These are phyloP conservation scores for Pheosia tremula DNA, from an alignment of 2,888 invertebrate genomes.

Conservation along the genomic window DNA sequence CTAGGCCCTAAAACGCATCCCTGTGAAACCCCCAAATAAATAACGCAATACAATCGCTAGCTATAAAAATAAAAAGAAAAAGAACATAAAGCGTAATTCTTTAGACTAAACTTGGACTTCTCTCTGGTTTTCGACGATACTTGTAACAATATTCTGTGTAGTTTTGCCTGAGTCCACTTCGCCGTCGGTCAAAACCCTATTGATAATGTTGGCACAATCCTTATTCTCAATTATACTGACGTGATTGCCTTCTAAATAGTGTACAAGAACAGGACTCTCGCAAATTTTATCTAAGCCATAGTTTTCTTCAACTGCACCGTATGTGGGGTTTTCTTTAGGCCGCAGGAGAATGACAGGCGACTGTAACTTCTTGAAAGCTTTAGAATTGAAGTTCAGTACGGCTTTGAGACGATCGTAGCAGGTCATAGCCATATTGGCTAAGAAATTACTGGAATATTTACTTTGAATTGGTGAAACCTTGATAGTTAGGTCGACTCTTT, in stretches of 20 bases:
- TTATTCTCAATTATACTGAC: constrained; percentile 87
- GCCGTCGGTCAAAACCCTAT: constrained; percentile 61
- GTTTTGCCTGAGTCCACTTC: constrained; percentile 51
- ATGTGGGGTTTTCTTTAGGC: constrained; percentile 83
- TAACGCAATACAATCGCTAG: constrained; percentile 22
- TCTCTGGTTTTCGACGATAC: constrained; percentile 67
- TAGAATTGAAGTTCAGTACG: constrained; percentile 72
- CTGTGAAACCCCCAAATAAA: constrained; percentile 30
- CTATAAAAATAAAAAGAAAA: constrained; percentile 18
- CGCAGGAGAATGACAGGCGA: constrained; percentile 86
- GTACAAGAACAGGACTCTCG: constrained; percentile 82
- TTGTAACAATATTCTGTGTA: constrained; percentile 61
- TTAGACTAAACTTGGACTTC: constrained; percentile 46
- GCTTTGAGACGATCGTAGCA: constrained; percentile 83
- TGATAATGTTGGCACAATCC: constrained; percentile 86
- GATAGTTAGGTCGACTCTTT: constrained; percentile 81
- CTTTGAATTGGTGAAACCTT: constrained; percentile 64
- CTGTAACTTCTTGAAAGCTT: constrained; percentile 76
- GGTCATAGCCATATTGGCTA: constrained; percentile 45
- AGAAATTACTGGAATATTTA: constrained; percentile 63
- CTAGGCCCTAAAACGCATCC: constrained; percentile 16
- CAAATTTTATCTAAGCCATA: constrained; percentile 87
- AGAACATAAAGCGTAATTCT: background rate
- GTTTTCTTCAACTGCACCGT: constrained; percentile 85
- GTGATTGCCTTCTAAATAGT: constrained; percentile 90